Conservation (phyloP, 2,888 invertebrate genomes). For the Spisula subtruncata region DNA sequence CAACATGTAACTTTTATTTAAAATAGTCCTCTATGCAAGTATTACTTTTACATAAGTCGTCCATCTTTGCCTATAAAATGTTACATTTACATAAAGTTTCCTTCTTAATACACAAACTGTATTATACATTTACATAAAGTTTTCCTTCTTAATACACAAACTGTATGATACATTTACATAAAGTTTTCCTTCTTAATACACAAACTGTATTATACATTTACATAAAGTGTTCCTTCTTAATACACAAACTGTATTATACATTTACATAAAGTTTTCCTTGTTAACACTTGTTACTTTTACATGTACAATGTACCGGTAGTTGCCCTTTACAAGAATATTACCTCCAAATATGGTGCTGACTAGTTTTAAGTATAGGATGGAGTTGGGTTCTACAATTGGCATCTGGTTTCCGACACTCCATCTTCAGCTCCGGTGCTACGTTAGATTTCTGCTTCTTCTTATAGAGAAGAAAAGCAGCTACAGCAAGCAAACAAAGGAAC, state of each 20-base stretch:
- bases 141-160: neutral
- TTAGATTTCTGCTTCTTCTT: constrained; percentile 5
- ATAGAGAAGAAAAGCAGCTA: neutral
- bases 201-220: too few species aligned
- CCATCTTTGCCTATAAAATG: too few species aligned
- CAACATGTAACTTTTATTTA: too few species aligned
- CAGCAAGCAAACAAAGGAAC: constrained; percentile 37
- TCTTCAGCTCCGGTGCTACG: constrained; percentile 45
- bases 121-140: neutral
- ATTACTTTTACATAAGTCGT: too few species aligned
- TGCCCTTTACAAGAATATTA: too few species aligned
- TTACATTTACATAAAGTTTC: neutral
- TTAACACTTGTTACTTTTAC: too few species aligned
- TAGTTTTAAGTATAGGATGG: constrained; percentile 88
- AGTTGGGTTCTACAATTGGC: constrained; percentile 91
- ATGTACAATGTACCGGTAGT: too few species aligned
- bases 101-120: neutral
- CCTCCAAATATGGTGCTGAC: neutral
- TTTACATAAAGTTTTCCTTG: too few species aligned
- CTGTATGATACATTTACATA: neutral
- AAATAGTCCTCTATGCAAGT: too few species aligned
- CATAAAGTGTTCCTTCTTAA: too few species aligned
- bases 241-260: too few species aligned
- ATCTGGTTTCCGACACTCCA: constrained; percentile 48
- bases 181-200: too few species aligned